Conservation (phyloP, 2,113 vertebrate genomes). For the human region DNA sequence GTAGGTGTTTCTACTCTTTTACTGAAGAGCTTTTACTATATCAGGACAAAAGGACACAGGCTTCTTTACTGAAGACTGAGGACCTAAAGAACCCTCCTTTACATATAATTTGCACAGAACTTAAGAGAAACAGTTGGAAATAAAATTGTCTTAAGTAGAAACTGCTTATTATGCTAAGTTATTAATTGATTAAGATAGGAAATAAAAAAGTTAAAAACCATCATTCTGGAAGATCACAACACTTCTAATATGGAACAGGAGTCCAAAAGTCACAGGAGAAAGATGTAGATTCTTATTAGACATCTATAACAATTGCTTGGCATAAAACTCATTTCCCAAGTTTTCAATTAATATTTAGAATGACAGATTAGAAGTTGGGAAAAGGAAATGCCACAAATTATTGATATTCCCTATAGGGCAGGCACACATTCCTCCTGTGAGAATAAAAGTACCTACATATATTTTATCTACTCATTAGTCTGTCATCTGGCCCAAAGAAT, state of each 20-base stretch:
- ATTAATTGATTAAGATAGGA: neutral
- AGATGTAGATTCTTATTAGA: neutral
- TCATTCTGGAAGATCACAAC: neutral
- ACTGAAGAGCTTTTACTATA: neutral
- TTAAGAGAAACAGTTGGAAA: neutral
- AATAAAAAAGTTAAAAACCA: neutral
- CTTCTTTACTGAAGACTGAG: neutral
- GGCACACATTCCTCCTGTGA: constrained; percentile 38
- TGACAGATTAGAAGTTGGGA: constrained; percentile 54
- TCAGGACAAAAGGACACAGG: neutral
- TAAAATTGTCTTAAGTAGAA: neutral
- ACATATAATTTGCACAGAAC: neutral
- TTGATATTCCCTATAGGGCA: constrained; percentile 63
- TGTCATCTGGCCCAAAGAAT: neutral
- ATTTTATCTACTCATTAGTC: neutral
- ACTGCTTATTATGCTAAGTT: neutral
- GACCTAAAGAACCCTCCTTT: neutral
- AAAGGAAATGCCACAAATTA: constrained; percentile 72
- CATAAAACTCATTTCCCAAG: constrained; percentile 50
- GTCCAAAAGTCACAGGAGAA: neutral
- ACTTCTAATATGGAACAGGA: neutral
- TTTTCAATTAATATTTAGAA: constrained; percentile 69
- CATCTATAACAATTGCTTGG: constrained; percentile 30
- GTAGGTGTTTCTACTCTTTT: neutral
- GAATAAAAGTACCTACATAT: constrained; percentile 42